Conservation (phyloP, 2,888 invertebrate genomes). For the Eurytoma adleriae region DNA sequence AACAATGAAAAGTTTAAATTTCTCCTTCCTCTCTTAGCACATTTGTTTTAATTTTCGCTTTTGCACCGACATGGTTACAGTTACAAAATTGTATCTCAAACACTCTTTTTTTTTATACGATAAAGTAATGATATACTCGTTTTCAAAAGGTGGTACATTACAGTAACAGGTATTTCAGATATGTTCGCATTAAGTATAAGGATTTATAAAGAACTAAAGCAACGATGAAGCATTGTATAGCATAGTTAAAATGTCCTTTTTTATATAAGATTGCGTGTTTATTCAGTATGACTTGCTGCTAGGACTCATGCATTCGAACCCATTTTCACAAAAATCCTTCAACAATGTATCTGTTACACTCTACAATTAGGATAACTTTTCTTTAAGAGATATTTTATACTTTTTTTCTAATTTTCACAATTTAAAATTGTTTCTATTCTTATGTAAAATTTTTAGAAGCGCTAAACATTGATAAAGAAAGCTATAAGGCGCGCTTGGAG, state of each 20-base stretch:
- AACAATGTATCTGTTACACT: background rate
- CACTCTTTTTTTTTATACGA: too few relatives aligned
- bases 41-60: background rate
- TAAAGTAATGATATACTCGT: background rate
- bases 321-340: background rate
- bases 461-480: too few relatives aligned
- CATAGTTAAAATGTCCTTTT: slow-evolving; percentile 7
- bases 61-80: background rate
- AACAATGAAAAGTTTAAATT: slow-evolving; percentile 4
- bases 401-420: slow-evolving; percentile 11
- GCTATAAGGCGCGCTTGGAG: too few relatives aligned
- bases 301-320: slow-evolving; percentile 13
- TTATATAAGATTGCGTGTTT: background rate
- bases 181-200: slow-evolving; percentile 8
- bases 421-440: background rate
- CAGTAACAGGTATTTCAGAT: slow-evolving; percentile 12
- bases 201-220: background rate
- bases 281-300: slow-evolving; percentile 20
- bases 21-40: slow-evolving; percentile 1
- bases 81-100: too few relatives aligned
- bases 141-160: slow-evolving; percentile 15
- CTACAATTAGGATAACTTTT: background rate
- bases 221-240: slow-evolving; percentile 9
- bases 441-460: background rate
- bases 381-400: slow-evolving; percentile 1